These are phyloP conservation scores for Lithophane socia DNA, from an alignment of 2,888 invertebrate species.

Conservation along the genomic window DNA sequence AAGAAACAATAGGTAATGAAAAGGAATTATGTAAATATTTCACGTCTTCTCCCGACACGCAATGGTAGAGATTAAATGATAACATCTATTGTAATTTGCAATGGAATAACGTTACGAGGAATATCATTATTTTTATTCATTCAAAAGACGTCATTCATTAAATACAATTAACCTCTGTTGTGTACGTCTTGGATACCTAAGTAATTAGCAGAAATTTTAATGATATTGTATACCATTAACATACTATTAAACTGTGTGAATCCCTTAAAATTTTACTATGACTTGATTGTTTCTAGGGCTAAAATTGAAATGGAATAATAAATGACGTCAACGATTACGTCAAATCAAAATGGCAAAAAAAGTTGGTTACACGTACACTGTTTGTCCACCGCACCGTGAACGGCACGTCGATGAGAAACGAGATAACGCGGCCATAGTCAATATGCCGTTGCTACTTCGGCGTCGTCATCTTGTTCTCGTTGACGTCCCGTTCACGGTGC, in stretches of 20 bases:
- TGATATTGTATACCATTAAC: background rate
- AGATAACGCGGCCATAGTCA: no score
- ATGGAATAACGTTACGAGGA: constrained; percentile 15
- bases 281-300: background rate
- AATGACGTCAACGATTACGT: background rate
- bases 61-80: constrained; percentile 51
- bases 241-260: background rate
- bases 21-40: constrained; percentile 60
- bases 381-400: no score
- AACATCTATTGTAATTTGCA: constrained; percentile 33
- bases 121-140: constrained; percentile 26
- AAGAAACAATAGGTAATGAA: constrained; percentile 59
- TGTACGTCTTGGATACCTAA: background rate
- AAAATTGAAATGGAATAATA: background rate
- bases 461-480: no score
- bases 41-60: constrained; percentile 60
- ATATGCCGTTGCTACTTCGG: no score
- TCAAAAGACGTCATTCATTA: constrained; percentile 1
- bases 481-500: no score
- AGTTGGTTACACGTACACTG: no score
- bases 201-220: constrained; percentile 3
- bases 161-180: background rate
- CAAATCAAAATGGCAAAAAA: background rate
- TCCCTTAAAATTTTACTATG: background rate
- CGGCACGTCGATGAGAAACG: no score